Conservation (phyloP, 2,113 vertebrate species). For the Anarhynchus alexandrinus region DNA sequence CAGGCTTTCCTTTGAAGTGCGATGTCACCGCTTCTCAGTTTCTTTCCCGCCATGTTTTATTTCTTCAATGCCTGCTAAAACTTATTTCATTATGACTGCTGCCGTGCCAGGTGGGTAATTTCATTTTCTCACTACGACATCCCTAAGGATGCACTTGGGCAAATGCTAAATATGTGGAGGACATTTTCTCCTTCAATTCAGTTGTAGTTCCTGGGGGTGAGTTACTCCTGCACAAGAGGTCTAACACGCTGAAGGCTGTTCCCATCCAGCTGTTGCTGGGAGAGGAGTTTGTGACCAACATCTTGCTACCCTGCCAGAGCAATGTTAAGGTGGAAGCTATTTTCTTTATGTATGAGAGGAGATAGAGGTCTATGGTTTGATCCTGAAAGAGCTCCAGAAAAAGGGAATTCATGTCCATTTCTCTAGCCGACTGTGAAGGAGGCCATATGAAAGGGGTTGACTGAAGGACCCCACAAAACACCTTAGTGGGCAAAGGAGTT, state of each 20-base stretch:
- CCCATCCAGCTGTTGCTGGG: neutral
- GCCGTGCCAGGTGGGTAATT: neutral
- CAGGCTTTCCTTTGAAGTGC: constrained; percentile 28
- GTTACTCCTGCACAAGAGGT: neutral
- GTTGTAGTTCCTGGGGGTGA: neutral
- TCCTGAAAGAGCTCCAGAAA: neutral
- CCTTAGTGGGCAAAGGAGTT: neutral
- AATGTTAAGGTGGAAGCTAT: neutral
- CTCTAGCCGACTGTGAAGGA: neutral
- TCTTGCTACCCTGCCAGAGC: neutral
- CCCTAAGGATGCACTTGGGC: neutral
- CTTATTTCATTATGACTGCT: neutral
- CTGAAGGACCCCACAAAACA: neutral
- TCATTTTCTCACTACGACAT: constrained; percentile 1
- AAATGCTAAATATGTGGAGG: neutral
- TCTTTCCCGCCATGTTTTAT: neutral
- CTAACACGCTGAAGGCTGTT: neutral
- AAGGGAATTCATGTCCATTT: neutral
- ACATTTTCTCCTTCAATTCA: neutral
- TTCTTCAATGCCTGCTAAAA: neutral
- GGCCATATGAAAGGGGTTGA: neutral
- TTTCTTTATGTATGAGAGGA: neutral
- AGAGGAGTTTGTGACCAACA: neutral
- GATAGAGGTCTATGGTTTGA: neutral
- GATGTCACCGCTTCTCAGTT: neutral